Evolutionary conservation across 2,797 vertebrate genomes (phyloP).

Genomic region (Arvicola amphibius): DNA sequence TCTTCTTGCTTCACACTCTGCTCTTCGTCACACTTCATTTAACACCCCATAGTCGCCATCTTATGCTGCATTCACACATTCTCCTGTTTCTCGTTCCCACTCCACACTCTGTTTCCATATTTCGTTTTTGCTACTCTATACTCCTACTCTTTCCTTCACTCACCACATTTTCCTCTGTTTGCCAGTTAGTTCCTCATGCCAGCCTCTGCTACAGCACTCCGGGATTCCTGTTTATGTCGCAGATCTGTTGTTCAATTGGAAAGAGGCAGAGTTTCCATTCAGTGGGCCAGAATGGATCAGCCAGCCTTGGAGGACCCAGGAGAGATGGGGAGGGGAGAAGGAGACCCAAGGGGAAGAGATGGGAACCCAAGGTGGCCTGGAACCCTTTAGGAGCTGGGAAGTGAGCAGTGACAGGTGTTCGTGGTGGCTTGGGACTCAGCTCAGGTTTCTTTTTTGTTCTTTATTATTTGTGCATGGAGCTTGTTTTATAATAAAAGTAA

Average conservation of each 20-base stretch:
- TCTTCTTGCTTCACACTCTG: neutral
- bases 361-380: neutral
- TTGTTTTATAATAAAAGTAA: neutral
- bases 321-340: neutral
- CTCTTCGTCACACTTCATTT: neutral
- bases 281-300: neutral
- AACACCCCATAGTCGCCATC: neutral
- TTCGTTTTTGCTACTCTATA: neutral
- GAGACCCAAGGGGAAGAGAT: neutral
- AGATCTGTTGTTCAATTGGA: neutral
- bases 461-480: neutral
- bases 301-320: neutral
- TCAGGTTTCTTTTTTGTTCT: neutral
- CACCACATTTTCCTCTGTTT: neutral
- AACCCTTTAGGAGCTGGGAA: neutral
- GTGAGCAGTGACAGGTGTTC: rapidly evolving
- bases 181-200: neutral
- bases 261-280: too few relatives aligned
- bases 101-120: neutral
- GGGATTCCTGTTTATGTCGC: neutral
- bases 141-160: neutral
- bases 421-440: neutral
- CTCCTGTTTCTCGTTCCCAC: neutral
- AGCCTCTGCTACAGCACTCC: neutral
- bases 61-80: neutral